Base-by-base conservation (phyloP, 2,888 invertebrate species). In the Malachius bipustulatus region DNA sequence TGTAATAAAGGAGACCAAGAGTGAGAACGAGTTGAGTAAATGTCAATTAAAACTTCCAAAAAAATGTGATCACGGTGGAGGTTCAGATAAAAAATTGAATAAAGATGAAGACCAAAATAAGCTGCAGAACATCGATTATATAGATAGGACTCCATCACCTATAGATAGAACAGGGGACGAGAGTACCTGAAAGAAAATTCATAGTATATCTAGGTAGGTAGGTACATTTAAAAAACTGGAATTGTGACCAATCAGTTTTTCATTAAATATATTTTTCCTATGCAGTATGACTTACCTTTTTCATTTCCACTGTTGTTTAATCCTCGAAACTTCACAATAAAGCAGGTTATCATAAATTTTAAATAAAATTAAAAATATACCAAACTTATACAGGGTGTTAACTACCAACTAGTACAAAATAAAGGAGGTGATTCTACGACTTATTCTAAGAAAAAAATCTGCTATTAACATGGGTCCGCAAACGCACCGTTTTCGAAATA, bases 61-160 rank as follows among this genome's bases (percentile, higher is more conserved):
- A 30, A 34, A 8, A 16, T 30, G 15, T 34, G 12, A 4, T n/a
- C 16, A 15, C 10, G 36, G 13, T 6, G 4, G 6, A 9, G 29
- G 4, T 28, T 9, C 33, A 34, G 30, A 11, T 16, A n/a, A n/a
- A n/a, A n/a, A n/a, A n/a, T n/a, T n/a, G n/a, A n/a, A n/a, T n/a
- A n/a, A 39, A 36, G 42, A n/a, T n/a, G 48, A 50, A 32, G 42
- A 52, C 10, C 43, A 47, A 37, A 51, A 48, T 31, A 55, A 49
- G 35, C 35, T 55, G 36, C 55, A 56, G 39, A 51, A 48, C 46
- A 46, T 59, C 32, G 59, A 59, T 42, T 59, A 51, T 39, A 59
- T 59, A 16, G 59, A 59, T 40, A 48, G 56, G 36, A 57, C 58
- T 11, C 59, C 59, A 8, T 58, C 58, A 16, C 58, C 59, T 1